A percentile compares a stretch with the other conserved stretches of the same genome.
Conservation (phyloP, 2,797 vertebrate genomes). For the Cynopterus sphinx region DNA sequence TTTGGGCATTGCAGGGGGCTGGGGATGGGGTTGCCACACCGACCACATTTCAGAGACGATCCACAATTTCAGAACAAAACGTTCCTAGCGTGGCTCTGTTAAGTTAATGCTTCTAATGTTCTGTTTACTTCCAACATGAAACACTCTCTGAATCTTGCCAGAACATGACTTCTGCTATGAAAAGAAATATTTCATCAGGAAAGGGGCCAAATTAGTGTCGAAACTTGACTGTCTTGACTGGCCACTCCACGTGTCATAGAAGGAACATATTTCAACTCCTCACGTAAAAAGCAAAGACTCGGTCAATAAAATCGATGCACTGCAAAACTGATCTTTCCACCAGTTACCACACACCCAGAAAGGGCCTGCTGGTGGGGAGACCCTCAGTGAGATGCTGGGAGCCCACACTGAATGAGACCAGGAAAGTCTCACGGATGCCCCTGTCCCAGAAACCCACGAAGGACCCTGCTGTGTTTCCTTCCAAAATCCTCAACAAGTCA, state of each 20-base stretch:
- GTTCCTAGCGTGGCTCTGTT: background rate
- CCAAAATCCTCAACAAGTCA: background rate
- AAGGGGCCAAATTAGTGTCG: conserved; percentile 27
- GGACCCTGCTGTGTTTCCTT: background rate
- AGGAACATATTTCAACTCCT: background rate
- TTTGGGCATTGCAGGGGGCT: background rate
- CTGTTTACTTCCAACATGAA: background rate
- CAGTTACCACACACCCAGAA: background rate
- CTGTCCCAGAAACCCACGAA: conserved; percentile 33
- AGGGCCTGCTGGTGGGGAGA: background rate
- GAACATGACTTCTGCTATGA: background rate
- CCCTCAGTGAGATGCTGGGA: background rate
- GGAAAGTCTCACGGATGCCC: background rate
- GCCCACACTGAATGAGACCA: background rate
- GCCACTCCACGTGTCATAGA: background rate
- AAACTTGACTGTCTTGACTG: background rate
- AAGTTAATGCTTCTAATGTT: background rate
- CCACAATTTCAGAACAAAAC: background rate
- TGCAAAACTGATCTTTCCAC: background rate
- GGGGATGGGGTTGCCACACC: background rate
- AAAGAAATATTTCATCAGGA: background rate
- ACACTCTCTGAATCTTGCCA: background rate
- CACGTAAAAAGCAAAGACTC: background rate
- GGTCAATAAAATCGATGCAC: background rate
- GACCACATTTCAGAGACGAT: background rate